Conservation (phyloP, 2,888 invertebrate genomes). For the Abrostola tripartita region DNA sequence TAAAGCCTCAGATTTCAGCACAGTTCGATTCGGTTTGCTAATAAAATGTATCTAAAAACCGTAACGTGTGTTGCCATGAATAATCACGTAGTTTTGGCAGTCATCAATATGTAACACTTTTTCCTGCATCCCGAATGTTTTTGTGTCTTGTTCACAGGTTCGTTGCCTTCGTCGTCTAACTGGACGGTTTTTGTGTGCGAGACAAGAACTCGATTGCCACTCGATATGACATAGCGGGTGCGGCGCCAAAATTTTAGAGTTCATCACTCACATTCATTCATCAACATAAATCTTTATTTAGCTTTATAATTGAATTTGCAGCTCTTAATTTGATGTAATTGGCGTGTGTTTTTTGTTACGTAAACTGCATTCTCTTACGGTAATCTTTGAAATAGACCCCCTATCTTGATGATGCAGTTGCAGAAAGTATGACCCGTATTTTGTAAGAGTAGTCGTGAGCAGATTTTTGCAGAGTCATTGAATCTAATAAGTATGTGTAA, state of each 20-base stretch:
- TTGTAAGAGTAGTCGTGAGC: slow-evolving; percentile 9
- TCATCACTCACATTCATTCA: slow-evolving; percentile 20
- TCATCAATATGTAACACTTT: slow-evolving; percentile 57
- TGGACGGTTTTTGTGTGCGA: slow-evolving; percentile 72
- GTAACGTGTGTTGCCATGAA: slow-evolving; percentile 39
- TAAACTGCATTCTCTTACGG: slow-evolving; percentile 24
- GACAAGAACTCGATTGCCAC: slow-evolving; percentile 15
- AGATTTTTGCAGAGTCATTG: slow-evolving; percentile 5
- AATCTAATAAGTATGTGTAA: neutral
- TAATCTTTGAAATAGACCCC: slow-evolving; percentile 27
- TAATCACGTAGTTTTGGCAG: slow-evolving; percentile 33
- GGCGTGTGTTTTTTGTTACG: slow-evolving; percentile 17
- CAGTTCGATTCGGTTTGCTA: slow-evolving; percentile 6
- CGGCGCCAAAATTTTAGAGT: slow-evolving; percentile 65
- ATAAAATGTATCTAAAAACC: slow-evolving; percentile 27
- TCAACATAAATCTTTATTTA: slow-evolving; percentile 19
- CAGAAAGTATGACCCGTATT: slow-evolving; percentile 18
- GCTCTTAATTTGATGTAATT: slow-evolving; percentile 9
- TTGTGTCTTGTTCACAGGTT: slow-evolving; percentile 74
- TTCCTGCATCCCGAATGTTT: slow-evolving; percentile 72
- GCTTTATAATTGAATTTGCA: neutral
- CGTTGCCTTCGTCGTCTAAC: slow-evolving; percentile 81
- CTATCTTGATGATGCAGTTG: slow-evolving; percentile 15
- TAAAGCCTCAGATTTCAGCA: slow-evolving; percentile 1
- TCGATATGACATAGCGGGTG: slow-evolving; percentile 65